A percentile compares a stretch with the other conserved stretches of the same genome.
Conservation (phyloP, 1,140 invertebrate genomes). For the Carposina sasakii region DNA sequence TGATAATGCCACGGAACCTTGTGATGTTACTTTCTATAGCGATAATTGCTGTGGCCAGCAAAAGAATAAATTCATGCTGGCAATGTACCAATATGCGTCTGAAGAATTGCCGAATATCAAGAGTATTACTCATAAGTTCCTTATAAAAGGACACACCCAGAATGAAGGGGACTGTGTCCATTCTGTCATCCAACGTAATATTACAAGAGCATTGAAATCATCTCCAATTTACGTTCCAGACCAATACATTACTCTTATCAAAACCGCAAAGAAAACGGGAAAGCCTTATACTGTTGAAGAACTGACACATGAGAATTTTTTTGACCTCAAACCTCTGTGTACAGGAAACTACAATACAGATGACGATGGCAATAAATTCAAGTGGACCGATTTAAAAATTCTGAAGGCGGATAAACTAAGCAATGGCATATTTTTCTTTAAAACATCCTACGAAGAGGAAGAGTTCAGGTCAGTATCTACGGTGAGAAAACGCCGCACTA, state of each 20-base stretch:
- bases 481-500: no score
- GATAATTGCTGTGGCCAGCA: conserved; percentile 54
- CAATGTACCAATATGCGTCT: conserved; percentile 33
- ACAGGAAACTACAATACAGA: no score
- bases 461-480: no score
- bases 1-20: conserved; percentile 14
- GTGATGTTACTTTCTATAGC: conserved; percentile 45
- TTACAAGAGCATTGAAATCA: conserved; percentile 36
- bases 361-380: no score
- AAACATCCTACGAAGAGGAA: no score
- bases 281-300: conserved; percentile 20
- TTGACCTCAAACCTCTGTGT: conserved; percentile 26
- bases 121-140: conserved; percentile 52
- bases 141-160: conserved; percentile 56
- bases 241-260: conserved; percentile 28
- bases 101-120: conserved; percentile 21
- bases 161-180: conserved; percentile 58
- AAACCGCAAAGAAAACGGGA: conserved; percentile 28
- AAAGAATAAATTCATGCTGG: conserved; percentile 49
- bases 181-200: conserved; percentile 37
- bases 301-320: conserved; percentile 23
- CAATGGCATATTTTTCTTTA: no score
- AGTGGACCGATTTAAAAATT: no score
- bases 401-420: no score
- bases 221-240: conserved; percentile 38